Percentiles rank a stretch among this genome's conserved stretches.
Conservation (phyloP, 2,113 vertebrate species). For the Pyxicephalus adspersus region DNA sequence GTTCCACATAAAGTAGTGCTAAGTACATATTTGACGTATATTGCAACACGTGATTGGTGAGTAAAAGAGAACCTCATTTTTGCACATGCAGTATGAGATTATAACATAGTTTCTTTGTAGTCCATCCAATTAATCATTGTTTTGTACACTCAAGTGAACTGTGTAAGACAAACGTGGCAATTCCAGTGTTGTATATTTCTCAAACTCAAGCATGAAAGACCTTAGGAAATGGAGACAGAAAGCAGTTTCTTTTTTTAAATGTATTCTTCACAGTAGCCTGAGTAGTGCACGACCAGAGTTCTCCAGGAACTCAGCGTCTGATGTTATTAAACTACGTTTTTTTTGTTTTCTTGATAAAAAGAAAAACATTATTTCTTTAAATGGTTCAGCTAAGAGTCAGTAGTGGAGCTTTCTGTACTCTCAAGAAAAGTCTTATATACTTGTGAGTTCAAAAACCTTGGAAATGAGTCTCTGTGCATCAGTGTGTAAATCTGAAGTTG, state of each 20-base stretch:
- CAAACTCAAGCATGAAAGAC: constrained; percentile 67
- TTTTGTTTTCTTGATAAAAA: constrained; percentile 60
- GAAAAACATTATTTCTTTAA: constrained; percentile 55
- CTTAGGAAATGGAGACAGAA: constrained; percentile 76
- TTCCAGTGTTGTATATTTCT: constrained; percentile 65
- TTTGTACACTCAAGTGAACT: constrained; percentile 69
- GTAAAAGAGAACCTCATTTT: constrained; percentile 71
- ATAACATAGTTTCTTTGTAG: constrained; percentile 72
- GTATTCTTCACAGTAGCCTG: constrained; percentile 79
- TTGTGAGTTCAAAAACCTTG: constrained; percentile 86
- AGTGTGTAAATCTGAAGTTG: constrained; percentile 84
- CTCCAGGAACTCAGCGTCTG: constrained; percentile 76
- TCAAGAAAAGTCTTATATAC: constrained; percentile 82
- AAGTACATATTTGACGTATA: constrained; percentile 76
- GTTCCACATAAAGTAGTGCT: constrained; percentile 77
- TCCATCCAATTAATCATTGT: constrained; percentile 67
- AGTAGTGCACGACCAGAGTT: constrained; percentile 77
- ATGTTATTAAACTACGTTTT: constrained; percentile 72
- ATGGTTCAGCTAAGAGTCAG: constrained; percentile 73
- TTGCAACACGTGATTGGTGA: constrained; percentile 72
- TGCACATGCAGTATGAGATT: constrained; percentile 79
- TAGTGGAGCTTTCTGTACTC: constrained; percentile 75
- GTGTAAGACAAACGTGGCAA: constrained; percentile 75
- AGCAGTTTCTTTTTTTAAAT: constrained; percentile 60
- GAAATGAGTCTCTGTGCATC: constrained; percentile 88